These are phyloP conservation scores for Penaeus chinensis DNA, from an alignment of 1,140 invertebrate species.

Conservation along the genomic window DNA sequence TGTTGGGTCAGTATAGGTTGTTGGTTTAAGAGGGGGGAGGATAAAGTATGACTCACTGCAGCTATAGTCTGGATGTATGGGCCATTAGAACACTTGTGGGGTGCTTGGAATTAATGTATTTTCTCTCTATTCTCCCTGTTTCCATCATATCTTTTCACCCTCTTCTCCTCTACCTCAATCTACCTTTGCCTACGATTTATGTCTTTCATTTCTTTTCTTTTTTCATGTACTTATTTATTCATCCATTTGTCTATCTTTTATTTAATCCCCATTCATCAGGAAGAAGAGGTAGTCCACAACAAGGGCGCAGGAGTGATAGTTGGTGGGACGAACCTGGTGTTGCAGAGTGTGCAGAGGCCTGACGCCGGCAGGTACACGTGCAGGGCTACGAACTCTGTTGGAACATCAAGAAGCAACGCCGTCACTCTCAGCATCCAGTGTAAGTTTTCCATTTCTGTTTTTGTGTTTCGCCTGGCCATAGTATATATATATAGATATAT, in stretches of 20 bases:
- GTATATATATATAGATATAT: too few relatives aligned
- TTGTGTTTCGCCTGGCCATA: too few relatives aligned
- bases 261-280: slow-evolving; percentile 67
- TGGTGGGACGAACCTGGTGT: slow-evolving; percentile 70
- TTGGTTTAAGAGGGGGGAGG: too few relatives aligned
- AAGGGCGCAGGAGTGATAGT: slow-evolving; percentile 73
- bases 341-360: slow-evolving; percentile 69
- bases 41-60: too few relatives aligned
- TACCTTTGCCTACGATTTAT: background rate
- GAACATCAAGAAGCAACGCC: slow-evolving; percentile 71
- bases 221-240: background rate
- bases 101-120: too few relatives aligned
- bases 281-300: slow-evolving; percentile 72
- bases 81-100: too few relatives aligned
- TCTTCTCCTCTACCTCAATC: background rate
- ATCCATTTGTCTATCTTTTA: background rate
- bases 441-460: slow-evolving; percentile 17
- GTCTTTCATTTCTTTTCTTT: background rate
- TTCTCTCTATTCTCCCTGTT: background rate
- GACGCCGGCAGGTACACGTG: slow-evolving; percentile 77
- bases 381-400: slow-evolving; percentile 77
- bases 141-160: background rate
- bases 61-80: too few relatives aligned
- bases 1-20: too few relatives aligned
- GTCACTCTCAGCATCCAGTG: slow-evolving; percentile 64